phyloP scores from a whole-genome alignment of 1,140 invertebrate species.

The Pseudomyrmex pallidus region DNA sequence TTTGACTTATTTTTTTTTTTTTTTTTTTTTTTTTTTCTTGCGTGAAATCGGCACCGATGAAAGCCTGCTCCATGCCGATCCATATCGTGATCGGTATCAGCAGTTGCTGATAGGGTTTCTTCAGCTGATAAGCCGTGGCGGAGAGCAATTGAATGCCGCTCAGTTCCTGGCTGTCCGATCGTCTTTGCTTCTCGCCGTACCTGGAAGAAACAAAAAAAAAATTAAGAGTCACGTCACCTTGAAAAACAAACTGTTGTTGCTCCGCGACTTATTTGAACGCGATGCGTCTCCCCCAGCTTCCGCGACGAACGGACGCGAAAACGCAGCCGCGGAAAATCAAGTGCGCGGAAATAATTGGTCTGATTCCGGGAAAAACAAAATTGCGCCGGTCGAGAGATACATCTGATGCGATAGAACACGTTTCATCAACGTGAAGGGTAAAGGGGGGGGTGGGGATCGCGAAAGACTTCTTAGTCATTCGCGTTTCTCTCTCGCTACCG shows the following conservation, averaged over 20 bases:
- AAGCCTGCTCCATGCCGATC: constrained; percentile 99
- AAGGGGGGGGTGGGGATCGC: not conserved
- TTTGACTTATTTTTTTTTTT: too few relatives aligned
- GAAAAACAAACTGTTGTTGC: constrained; percentile 3
- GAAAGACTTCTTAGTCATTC: constrained; percentile 17
- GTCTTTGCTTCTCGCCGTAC: constrained; percentile 93
- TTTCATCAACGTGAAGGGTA: constrained; percentile 32
- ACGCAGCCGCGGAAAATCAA: not conserved
- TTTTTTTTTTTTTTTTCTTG: constrained; percentile 85
- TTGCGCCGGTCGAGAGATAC: not conserved
- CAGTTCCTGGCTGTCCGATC: constrained; percentile 89
- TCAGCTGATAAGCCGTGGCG: constrained; percentile 95
- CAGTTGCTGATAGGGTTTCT: constrained; percentile 95
- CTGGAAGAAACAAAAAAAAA: constrained; percentile 79
- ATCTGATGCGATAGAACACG: constrained; percentile 30
- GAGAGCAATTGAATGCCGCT: constrained; percentile 93
- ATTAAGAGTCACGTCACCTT: constrained; percentile 3
- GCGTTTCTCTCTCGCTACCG: constrained; percentile 22
- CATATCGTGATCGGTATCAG: constrained; percentile 98
- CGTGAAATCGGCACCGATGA: constrained; percentile 97
- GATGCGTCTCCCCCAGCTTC: not conserved
- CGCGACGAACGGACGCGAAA: not conserved
- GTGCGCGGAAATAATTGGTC: not conserved
- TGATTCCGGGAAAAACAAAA: constrained; percentile 36
- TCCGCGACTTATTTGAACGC: not conserved